Percentiles rank a stretch among this genome's conserved stretches.
Evolutionary conservation across 2,113 vertebrate species (phyloP).

Genomic region (Oryzias javanicus): DNA sequence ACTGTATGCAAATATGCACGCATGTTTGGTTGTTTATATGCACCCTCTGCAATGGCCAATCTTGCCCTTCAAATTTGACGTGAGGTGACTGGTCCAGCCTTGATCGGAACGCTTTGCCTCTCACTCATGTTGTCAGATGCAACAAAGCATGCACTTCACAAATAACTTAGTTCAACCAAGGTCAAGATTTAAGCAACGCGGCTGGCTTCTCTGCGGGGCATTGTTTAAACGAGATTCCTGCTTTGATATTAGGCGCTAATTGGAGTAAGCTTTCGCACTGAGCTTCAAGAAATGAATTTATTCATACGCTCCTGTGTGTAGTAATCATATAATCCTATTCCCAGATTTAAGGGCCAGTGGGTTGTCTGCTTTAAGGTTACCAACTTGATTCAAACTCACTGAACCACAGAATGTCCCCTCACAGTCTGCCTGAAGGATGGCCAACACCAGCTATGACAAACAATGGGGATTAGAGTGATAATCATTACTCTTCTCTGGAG

Average conservation of each 20-base stretch:
- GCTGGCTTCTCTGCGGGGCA: slow-evolving; percentile 43
- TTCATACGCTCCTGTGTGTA: slow-evolving; percentile 50
- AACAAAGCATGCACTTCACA: slow-evolving; percentile 67
- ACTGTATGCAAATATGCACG: slow-evolving; percentile 73
- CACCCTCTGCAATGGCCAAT: slow-evolving; percentile 71
- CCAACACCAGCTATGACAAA: slow-evolving; percentile 63
- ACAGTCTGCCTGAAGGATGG: slow-evolving; percentile 59
- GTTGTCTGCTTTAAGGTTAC: slow-evolving; percentile 48
- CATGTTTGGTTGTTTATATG: slow-evolving; percentile 73
- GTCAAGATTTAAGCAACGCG: slow-evolving; percentile 64
- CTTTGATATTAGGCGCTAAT: slow-evolving; percentile 55
- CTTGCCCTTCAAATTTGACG: slow-evolving; percentile 79
- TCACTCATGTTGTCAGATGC: slow-evolving; percentile 71
- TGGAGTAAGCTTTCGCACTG: slow-evolving; percentile 42
- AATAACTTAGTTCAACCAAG: slow-evolving; percentile 74
- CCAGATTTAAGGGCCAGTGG: slow-evolving; percentile 24
- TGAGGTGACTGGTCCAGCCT: slow-evolving; percentile 79
- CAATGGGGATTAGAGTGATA: slow-evolving; percentile 71
- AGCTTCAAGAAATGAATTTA: slow-evolving; percentile 51
- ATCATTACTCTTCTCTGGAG: slow-evolving; percentile 72
- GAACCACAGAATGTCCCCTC: slow-evolving; percentile 46
- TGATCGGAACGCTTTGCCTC: slow-evolving; percentile 71
- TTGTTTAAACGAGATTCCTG: slow-evolving; percentile 51
- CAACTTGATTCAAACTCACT: slow-evolving; percentile 36
- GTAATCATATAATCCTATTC: slow-evolving; percentile 49